Evolutionary conservation across 2,113 vertebrate genomes (phyloP), one percentile per base, ranked within the genome.

Genomic region (Casuarius casuarius): DNA sequence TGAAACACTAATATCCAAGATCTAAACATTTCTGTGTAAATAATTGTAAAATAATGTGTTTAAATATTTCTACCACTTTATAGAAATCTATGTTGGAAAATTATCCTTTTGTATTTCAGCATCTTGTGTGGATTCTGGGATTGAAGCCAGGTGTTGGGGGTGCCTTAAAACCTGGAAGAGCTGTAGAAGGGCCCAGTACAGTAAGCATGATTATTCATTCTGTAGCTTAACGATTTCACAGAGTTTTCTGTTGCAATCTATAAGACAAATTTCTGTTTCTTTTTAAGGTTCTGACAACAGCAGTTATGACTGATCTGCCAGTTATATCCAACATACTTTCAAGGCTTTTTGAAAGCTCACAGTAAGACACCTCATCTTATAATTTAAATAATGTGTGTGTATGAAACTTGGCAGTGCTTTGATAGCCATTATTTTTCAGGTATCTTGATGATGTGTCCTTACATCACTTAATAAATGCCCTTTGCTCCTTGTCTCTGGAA

Each of bases 391-490:
- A 49, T 63, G 51, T 25, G 26, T 90, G 22, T 81, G 2, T 94
- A n/a, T 95, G 62, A 68, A 65, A 35, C 52, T 70, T 54, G 62
- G 42, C 90, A 82, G 19, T 97, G 35, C 95, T 95, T 93, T 97
- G 70, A 97, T 94, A 97, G 82, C 81, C 93, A 28, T 93, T 97
- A 61, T 97, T 96, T 98, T 98, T 95, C 96, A 99, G 99, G 96
- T 99, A 99, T 94, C 98, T 99, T 93, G 99, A 99, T n/a, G 99
- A 99, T 46, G 99, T 99, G 62, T 99, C 99, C 74, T 98, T 99
- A 91, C 99, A 99, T 98, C 99, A 99, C 96, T 98, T 99, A 98
- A 99, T 99, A 97, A 99, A 99, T 42, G 99, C 99, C 33, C 99
- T 99, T 92, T 99, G 99, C 94, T 99, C 99, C 49, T 98, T 99